Evolutionary conservation across 2,888 invertebrate species (phyloP).

Genomic region (Siphlonurus alternatus): DNA sequence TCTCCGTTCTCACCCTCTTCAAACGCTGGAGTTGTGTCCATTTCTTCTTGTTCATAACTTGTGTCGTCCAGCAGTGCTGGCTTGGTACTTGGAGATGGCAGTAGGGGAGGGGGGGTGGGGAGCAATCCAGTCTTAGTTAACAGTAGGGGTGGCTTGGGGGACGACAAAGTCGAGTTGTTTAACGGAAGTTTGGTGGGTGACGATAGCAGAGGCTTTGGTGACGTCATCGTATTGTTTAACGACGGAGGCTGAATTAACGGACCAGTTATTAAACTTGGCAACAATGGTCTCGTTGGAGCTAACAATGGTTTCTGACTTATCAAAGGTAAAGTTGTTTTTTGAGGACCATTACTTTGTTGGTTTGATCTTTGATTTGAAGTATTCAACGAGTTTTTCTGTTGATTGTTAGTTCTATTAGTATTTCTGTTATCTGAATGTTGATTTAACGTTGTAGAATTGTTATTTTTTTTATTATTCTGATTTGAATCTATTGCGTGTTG

Average conservation of each 20-base stretch:
- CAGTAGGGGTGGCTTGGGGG: not conserved
- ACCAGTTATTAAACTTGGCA: not conserved
- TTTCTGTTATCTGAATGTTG: not conserved
- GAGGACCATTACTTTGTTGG: not conserved
- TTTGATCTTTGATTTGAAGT: not conserved
- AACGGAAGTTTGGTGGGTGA: no score
- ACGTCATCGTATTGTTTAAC: no score
- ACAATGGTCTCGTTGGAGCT: not conserved
- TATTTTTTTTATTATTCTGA: conserved; percentile 4
- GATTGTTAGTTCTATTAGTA: not conserved
- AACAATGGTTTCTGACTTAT: not conserved
- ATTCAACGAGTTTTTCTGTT: not conserved
- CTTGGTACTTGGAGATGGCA: not conserved
- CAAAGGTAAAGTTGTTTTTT: not conserved
- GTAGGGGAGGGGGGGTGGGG: not conserved
- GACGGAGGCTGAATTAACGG: not conserved
- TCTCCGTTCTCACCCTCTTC: not conserved
- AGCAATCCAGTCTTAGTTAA: no score
- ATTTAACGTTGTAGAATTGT: not conserved
- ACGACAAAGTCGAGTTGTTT: no score
- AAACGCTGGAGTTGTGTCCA: not conserved
- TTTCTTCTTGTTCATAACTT: not conserved
- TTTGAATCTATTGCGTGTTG: not conserved
- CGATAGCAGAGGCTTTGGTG: not conserved
- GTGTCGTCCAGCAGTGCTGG: not conserved